Conservation (phyloP, 2,113 vertebrate genomes). For the Neotoma lepida region DNA sequence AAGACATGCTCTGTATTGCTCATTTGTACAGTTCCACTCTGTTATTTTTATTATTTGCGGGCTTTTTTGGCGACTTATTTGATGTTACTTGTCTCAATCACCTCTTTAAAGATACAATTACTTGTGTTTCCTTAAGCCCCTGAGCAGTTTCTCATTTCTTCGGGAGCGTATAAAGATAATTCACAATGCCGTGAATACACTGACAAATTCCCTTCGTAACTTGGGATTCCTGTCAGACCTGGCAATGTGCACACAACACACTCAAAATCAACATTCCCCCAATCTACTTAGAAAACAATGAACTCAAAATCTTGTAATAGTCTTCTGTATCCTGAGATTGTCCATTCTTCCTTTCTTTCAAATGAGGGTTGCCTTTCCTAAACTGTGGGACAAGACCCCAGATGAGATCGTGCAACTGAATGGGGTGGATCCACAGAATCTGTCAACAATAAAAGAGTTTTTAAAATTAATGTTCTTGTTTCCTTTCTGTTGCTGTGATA, state of each 20-base stretch:
- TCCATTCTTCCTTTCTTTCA: conserved; percentile 16
- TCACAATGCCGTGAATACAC: conserved; percentile 56
- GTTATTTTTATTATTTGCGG: conserved; percentile 38
- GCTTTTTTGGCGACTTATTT: conserved; percentile 58
- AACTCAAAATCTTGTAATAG: neutral
- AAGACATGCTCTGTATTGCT: neutral
- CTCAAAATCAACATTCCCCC: conserved; percentile 45
- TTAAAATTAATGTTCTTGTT: neutral
- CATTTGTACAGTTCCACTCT: conserved; percentile 29
- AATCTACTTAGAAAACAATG: conserved; percentile 22
- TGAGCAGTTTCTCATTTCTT: conserved; percentile 65
- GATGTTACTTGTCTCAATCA: conserved; percentile 66
- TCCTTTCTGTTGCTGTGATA: neutral
- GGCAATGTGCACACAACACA: neutral
- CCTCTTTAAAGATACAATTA: conserved; percentile 59
- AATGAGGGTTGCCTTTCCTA: neutral
- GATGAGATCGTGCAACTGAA: neutral
- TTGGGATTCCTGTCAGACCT: conserved; percentile 54
- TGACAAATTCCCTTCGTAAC: conserved; percentile 54
- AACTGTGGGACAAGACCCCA: neutral
- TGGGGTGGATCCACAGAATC: neutral
- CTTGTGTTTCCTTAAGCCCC: conserved; percentile 61
- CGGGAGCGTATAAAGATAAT: conserved; percentile 52
- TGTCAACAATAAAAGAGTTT: neutral
- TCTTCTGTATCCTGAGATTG: conserved; percentile 43